Conservation (phyloP, 2,113 vertebrate species). For the Psophia crepitans region DNA sequence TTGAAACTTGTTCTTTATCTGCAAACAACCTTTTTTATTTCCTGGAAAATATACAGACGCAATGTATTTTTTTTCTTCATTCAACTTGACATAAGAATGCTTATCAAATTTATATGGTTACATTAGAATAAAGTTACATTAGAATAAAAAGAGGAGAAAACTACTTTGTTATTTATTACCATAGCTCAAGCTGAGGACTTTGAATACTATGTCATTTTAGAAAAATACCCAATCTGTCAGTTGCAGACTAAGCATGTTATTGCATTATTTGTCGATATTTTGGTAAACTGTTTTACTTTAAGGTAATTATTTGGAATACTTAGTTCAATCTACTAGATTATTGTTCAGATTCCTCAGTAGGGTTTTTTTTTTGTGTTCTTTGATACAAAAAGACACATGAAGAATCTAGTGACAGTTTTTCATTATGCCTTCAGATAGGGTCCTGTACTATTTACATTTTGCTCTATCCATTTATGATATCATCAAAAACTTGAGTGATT, state of each 20-base stretch:
- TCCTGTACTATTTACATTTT: neutral
- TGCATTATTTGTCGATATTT: neutral
- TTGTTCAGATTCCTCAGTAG: neutral
- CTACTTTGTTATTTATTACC: neutral
- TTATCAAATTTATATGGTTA: neutral
- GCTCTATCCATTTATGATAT: neutral
- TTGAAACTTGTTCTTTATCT: neutral
- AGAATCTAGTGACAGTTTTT: neutral
- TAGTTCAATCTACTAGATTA: neutral
- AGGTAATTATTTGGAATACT: neutral
- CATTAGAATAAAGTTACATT: neutral
- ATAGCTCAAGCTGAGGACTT: neutral
- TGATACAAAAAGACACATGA: neutral
- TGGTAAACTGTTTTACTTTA: neutral
- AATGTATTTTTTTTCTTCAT: neutral
- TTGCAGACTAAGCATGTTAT: neutral
- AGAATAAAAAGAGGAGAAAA: neutral
- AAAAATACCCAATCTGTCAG: neutral
- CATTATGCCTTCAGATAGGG: neutral
- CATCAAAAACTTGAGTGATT: neutral
- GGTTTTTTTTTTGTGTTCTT: neutral
- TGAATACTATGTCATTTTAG: neutral
- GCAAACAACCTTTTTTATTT: neutral
- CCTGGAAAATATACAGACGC: neutral
- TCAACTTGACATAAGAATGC: neutral